A percentile compares a stretch with the other conserved stretches of the same genome.
phyloP scores from a whole-genome alignment of 2,888 invertebrate genomes.

The Pristionchus entomophagus region DNA sequence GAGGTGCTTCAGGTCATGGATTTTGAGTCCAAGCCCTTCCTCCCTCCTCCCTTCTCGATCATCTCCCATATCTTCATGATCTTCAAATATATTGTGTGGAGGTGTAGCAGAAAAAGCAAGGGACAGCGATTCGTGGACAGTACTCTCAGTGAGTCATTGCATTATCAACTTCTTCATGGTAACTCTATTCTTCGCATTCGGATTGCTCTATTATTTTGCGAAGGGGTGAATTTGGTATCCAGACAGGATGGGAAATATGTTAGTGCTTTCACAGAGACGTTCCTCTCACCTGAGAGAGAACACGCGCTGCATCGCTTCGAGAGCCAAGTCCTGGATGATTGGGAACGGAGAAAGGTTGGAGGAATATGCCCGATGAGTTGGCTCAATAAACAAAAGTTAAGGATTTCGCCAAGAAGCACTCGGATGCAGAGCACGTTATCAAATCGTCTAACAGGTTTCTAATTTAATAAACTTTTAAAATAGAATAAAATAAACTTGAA shows the following conservation, averaged over 20 bases:
- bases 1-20: conserved; percentile 86
- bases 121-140: conserved; percentile 18
- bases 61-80: conserved; percentile 58
- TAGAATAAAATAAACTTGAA: not conserved
- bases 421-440: not conserved
- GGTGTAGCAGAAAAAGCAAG: conserved; percentile 64
- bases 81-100: conserved; percentile 59
- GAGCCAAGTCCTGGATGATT: conserved; percentile 23
- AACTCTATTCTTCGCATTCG: too few species aligned
- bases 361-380: not conserved
- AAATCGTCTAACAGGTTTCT: not conserved
- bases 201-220: too few species aligned
- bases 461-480: not conserved
- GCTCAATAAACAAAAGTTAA: not conserved
- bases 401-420: not conserved
- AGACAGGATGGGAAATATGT: not conserved
- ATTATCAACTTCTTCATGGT: too few species aligned
- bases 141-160: conserved; percentile 27
- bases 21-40: conserved; percentile 94
- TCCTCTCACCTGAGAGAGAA: conserved; percentile 10
- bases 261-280: not conserved
- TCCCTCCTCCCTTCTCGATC: conserved; percentile 83
- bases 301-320: conserved; percentile 23
- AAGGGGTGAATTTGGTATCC: too few species aligned
- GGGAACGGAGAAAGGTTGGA: conserved; percentile 11